Evolutionary conservation across 2,113 vertebrate species (phyloP), one percentile per base, ranked within the genome.

Genomic region (Sinocyclocheilus grahami): DNA sequence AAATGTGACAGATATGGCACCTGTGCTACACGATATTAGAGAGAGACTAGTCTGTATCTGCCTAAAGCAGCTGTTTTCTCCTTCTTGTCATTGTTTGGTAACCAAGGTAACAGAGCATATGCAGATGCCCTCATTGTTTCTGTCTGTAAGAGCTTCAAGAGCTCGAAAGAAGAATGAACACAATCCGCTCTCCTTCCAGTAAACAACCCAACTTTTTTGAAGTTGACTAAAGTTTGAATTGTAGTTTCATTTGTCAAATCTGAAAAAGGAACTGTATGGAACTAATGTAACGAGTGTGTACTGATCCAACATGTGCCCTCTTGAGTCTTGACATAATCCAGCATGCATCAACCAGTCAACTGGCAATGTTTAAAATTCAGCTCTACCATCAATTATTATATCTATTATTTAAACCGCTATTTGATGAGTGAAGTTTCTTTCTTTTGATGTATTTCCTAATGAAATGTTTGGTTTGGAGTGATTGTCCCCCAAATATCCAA

Each of bases 71-170:
- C 60, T 80, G 78, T n/a, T 63, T 80, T 10, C 7, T 63, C 14
- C 9, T 81, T 4, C 22, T n/a, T 62, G 5, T 30, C 60, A 20
- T 65, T 24, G 62, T 48, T 81, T 48, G 79, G 22, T 81, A 16
- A 81, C 22, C 78, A 81, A 18, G 60, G 78, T n/a, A 48, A 48
- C 60, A 42, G 42, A 76, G 30, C 55, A 62, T n/a, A 33, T 80
- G 78, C n/a, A 81, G 39, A 81, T 81, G 60, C 37, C 78, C 55
- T 63, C 60, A 46, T 65, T 81, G 60, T 63, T 65, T 81, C 13
- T 81, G 55, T 62, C 11, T 80, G 55, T 22, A 58, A 62, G 33
- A 65, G 37, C 22, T 46, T 65, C 60, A 48, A 65, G 78, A 46
- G 33, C 37, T 42, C 33, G 7, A 42, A 63, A 75, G 5, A 3